phyloP scores from a whole-genome alignment of 2,888 invertebrate genomes.

The Plagodis dolabraria region DNA sequence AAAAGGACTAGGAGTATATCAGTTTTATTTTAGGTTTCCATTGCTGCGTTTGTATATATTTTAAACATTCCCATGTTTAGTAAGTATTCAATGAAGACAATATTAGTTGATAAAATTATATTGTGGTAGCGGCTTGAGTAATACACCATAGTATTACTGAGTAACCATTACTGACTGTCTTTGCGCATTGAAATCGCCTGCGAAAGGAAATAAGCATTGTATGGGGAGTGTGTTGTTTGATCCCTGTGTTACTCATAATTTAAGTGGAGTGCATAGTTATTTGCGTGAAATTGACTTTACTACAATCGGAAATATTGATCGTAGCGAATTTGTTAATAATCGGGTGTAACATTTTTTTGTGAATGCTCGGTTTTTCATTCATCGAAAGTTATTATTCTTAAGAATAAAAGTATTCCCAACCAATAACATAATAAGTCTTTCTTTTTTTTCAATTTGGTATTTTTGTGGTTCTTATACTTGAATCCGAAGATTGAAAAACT shows the following conservation, averaged over 20 bases:
- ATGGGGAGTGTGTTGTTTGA: background rate
- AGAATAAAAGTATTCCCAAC: too few relatives aligned
- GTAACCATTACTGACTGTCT: constrained; percentile 2
- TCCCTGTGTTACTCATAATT: too few relatives aligned
- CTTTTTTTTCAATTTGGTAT: too few relatives aligned
- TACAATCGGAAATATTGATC: constrained; percentile 6
- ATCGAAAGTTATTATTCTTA: too few relatives aligned
- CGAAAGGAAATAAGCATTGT: background rate
- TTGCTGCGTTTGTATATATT: background rate
- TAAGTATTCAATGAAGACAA: background rate
- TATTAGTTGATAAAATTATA: background rate
- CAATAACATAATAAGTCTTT: too few relatives aligned
- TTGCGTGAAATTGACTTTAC: background rate
- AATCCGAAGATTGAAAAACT: too few relatives aligned
- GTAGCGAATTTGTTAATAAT: background rate
- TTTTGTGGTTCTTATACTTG: too few relatives aligned
- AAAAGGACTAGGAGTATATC: background rate
- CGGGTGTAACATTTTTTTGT: background rate
- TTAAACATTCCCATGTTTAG: background rate
- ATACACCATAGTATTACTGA: background rate
- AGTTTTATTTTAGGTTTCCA: background rate
- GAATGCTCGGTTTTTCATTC: background rate
- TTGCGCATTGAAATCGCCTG: background rate
- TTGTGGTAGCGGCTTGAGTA: background rate
- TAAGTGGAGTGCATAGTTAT: too few relatives aligned